Conservation (phyloP, 2,113 vertebrate species). For the Formicarius rufipectus region DNA sequence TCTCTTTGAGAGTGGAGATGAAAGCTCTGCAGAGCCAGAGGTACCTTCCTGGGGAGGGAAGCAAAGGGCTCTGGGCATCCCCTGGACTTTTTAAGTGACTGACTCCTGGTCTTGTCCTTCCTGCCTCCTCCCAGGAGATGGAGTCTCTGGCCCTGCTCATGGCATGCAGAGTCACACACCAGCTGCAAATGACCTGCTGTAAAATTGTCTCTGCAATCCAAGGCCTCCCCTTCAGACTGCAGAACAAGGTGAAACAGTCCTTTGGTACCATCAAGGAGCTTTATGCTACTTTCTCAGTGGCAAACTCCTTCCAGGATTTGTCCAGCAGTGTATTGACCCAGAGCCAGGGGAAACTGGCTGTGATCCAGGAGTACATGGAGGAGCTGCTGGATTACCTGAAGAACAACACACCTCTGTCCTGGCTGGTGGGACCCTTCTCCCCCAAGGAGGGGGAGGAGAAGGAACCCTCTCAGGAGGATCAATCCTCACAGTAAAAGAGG, state of each 20-base stretch:
- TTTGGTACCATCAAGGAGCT: conserved; percentile 74
- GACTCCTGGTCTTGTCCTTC: not conserved
- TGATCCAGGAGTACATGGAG: conserved; percentile 81
- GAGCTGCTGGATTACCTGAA: conserved; percentile 77
- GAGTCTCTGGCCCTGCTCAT: conserved; percentile 68
- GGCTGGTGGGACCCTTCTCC: conserved; percentile 69
- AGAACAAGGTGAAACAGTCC: conserved; percentile 75
- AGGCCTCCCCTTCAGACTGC: conserved; percentile 81
- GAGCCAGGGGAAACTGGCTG: conserved; percentile 72
- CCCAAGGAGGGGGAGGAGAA: not conserved
- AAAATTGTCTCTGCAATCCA: conserved; percentile 78
- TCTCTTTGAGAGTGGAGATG: not conserved
- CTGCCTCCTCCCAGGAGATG: conserved; percentile 29
- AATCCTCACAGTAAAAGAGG: not conserved
- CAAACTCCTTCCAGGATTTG: conserved; percentile 72
- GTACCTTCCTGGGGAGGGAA: conserved; percentile 15
- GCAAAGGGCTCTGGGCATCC: not conserved
- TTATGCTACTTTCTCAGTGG: conserved; percentile 69
- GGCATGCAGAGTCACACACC: conserved; percentile 75
- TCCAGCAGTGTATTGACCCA: conserved; percentile 72
- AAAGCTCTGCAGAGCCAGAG: conserved; percentile 7
- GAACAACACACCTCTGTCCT: conserved; percentile 77
- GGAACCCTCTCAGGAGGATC: not conserved
- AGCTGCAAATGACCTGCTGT: conserved; percentile 75
- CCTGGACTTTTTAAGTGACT: not conserved